Conservation (phyloP, 2,113 vertebrate genomes). For the Nestor notabilis region DNA sequence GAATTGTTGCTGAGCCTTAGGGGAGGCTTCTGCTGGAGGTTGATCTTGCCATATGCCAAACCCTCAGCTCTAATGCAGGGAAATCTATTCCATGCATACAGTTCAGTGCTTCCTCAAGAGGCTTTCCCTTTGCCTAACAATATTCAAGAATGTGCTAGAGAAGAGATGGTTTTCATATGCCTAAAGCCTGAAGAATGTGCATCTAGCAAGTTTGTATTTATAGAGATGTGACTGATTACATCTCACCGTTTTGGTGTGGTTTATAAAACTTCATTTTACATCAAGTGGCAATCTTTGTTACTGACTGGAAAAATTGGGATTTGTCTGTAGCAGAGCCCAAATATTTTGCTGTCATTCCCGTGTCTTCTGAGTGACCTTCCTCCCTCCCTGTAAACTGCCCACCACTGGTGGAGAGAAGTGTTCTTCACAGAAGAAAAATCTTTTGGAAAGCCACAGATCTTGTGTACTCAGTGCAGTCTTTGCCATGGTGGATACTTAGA, state of each 20-base stretch:
- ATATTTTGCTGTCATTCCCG: not conserved
- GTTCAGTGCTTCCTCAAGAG: not conserved
- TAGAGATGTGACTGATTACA: not conserved
- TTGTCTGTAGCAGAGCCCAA: not conserved
- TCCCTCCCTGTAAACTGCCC: not conserved
- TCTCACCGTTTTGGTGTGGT: not conserved
- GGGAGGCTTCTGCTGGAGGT: not conserved
- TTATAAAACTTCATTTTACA: not conserved
- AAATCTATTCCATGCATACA: not conserved
- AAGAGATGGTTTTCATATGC: not conserved
- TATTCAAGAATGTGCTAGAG: not conserved
- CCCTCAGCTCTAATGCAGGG: not conserved
- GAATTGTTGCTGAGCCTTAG: not conserved
- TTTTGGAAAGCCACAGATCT: not conserved
- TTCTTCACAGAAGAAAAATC: not conserved
- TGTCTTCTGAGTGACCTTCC: not conserved
- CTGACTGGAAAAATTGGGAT: not conserved
- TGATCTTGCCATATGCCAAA: not conserved
- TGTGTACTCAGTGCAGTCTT: rapidly evolving
- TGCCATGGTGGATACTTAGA: not conserved
- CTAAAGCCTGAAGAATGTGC: not conserved
- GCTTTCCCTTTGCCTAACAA: not conserved
- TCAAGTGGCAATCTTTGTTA: not conserved
- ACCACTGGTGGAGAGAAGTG: not conserved
- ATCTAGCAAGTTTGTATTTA: not conserved